Evolutionary conservation across 1,140 invertebrate genomes (phyloP).

Genomic region (Ectropis grisescens): DNA sequence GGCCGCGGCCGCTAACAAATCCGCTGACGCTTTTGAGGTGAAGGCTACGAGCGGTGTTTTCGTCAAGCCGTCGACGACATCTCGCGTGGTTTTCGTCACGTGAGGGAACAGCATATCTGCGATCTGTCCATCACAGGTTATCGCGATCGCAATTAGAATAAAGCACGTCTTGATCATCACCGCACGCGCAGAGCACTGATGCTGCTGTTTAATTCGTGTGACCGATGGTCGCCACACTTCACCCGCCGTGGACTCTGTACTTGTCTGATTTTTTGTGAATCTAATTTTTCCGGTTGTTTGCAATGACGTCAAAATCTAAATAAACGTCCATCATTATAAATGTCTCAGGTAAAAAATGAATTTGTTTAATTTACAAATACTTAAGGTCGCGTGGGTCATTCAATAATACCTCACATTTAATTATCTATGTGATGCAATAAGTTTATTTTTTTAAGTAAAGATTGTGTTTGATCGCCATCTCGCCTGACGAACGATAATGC

Average conservation of each 20-base stretch:
- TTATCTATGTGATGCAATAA: no score
- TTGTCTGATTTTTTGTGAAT: neutral
- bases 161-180: constrained; percentile 3
- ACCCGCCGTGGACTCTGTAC: constrained; percentile 1
- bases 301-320: no score
- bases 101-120: constrained; percentile 3
- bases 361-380: no score
- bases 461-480: no score
- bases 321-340: no score
- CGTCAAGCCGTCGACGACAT: constrained; percentile 4
- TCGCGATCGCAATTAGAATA: constrained; percentile 1
- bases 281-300: no score
- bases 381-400: no score
- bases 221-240: neutral
- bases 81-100: constrained; percentile 2
- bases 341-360: no score
- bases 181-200: constrained; percentile 1
- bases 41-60: constrained; percentile 8
- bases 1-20: constrained; percentile 5
- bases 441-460: no score
- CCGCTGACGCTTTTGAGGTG: constrained; percentile 4
- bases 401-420: no score
- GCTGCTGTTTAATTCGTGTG: no score
- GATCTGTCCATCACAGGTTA: constrained; percentile 7
- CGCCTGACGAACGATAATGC: no score